phyloP scores from a whole-genome alignment of 2,888 invertebrate genomes.

The Chymomyza caudatula region DNA sequence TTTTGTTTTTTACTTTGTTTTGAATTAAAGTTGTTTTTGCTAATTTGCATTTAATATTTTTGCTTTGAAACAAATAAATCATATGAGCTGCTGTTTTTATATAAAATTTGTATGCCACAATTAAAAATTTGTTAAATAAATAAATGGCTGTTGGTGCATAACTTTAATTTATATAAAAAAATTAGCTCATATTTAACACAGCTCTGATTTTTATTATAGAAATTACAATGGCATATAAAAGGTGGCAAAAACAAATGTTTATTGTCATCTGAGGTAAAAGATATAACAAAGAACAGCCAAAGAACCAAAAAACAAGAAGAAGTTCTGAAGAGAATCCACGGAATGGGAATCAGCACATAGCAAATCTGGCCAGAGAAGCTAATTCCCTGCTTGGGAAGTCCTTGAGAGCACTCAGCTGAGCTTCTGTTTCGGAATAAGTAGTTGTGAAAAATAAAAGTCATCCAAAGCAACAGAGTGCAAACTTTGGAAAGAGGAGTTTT shows the following conservation, averaged over 20 bases:
- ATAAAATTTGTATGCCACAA: slow-evolving; percentile 36
- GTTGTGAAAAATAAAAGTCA: not conserved
- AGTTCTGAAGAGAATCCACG: too few relatives aligned
- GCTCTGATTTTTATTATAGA: slow-evolving; percentile 48
- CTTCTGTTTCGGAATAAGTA: not conserved
- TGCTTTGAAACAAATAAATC: slow-evolving; percentile 30
- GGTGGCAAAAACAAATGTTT: not conserved
- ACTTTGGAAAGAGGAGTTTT: not conserved
- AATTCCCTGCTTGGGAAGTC: not conserved
- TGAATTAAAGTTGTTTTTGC: slow-evolving; percentile 17
- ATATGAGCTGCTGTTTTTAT: slow-evolving; percentile 37
- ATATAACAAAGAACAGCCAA: not conserved
- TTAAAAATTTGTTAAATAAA: not conserved
- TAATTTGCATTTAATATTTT: slow-evolving; percentile 15
- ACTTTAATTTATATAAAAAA: slow-evolving; percentile 44
- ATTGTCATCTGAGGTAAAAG: not conserved
- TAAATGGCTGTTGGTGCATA: slow-evolving; percentile 22
- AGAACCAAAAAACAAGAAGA: not conserved
- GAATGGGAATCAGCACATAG: too few relatives aligned
- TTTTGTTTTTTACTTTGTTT: slow-evolving; percentile 24
- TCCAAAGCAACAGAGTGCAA: too few relatives aligned
- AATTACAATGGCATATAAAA: not conserved
- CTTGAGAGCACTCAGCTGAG: not conserved
- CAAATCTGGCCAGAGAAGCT: not conserved
- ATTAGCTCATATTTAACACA: slow-evolving; percentile 56